Evolutionary conservation across 2,888 invertebrate genomes (phyloP).

Genomic region (Serrognathus titanus): DNA sequence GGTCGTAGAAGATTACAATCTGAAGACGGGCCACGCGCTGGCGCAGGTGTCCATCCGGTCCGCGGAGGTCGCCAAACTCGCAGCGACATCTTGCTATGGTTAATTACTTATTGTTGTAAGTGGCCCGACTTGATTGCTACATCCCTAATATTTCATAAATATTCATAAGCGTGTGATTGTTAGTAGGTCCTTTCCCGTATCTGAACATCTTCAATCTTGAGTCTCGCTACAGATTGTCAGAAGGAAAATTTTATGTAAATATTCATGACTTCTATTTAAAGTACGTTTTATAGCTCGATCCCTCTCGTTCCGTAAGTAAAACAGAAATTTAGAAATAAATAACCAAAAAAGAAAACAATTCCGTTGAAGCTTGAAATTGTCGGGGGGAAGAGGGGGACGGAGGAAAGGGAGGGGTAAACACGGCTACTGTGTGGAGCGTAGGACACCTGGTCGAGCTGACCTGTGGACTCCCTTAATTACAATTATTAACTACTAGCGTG

Average conservation of each 20-base stretch:
- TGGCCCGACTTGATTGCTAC: constrained; percentile 33
- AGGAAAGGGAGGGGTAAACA: constrained; percentile 23
- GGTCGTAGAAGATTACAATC: constrained; percentile 44
- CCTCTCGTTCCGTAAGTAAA: too few species aligned
- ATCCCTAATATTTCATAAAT: constrained; percentile 35
- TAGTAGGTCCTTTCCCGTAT: constrained; percentile 4
- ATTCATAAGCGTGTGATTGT: constrained; percentile 32
- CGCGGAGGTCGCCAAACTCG: constrained; percentile 29
- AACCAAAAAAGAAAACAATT: constrained; percentile 27
- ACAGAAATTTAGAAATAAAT: constrained; percentile 20
- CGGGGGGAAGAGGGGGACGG: constrained; percentile 25
- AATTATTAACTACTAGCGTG: constrained; percentile 47
- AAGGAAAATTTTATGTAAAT: too few species aligned
- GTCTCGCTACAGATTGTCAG: background rate
- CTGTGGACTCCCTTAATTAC: constrained; percentile 46
- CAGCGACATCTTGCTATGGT: constrained; percentile 44
- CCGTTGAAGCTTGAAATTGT: constrained; percentile 31
- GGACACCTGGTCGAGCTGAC: constrained; percentile 45
- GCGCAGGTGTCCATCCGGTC: constrained; percentile 44
- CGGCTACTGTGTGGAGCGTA: constrained; percentile 43
- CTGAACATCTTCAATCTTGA: constrained; percentile 9
- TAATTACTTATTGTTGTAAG: constrained; percentile 46
- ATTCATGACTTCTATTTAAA: too few species aligned
- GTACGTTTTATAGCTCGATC: too few species aligned
- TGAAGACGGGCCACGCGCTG: constrained; percentile 45